Conservation (phyloP, 2,113 vertebrate genomes). For the Copsychus sechellarum region DNA sequence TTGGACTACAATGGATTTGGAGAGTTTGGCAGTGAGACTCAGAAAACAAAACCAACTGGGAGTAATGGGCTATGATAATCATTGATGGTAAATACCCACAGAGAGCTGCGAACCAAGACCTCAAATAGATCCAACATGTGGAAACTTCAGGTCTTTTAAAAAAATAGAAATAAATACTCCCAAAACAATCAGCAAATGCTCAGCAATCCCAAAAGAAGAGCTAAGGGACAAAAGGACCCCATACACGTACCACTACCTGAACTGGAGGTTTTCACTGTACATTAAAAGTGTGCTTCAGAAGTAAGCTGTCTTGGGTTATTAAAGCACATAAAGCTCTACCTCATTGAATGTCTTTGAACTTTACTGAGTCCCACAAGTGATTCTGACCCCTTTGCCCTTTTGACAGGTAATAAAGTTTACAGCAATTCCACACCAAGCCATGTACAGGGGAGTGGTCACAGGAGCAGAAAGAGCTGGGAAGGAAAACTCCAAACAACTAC, state of each 20-base stretch:
- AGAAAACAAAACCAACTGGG: constrained; percentile 10
- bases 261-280: constrained; percentile 76
- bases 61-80: not conserved
- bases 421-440: constrained; percentile 96
- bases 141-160: not conserved
- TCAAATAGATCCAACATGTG: not conserved
- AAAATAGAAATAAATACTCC: not conserved
- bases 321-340: constrained; percentile 88
- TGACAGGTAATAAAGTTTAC: constrained; percentile 99
- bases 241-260: constrained; percentile 54
- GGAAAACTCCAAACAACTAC: constrained; percentile 66
- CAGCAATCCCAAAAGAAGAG: constrained; percentile 23
- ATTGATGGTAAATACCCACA: not conserved
- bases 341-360: constrained; percentile 95
- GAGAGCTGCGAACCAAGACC: not conserved
- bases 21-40: not conserved
- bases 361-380: constrained; percentile 94
- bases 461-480: constrained; percentile 76
- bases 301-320: constrained; percentile 87
- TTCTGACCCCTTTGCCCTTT: constrained; percentile 91
- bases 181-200: not conserved
- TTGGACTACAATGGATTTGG: not conserved
- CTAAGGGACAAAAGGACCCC: constrained; percentile 35
- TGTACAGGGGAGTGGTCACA: constrained; percentile 88
- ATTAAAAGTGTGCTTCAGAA: constrained; percentile 83